Base-by-base conservation (phyloP, 2,888 invertebrate species). In the Nymphalis urticae region DNA sequence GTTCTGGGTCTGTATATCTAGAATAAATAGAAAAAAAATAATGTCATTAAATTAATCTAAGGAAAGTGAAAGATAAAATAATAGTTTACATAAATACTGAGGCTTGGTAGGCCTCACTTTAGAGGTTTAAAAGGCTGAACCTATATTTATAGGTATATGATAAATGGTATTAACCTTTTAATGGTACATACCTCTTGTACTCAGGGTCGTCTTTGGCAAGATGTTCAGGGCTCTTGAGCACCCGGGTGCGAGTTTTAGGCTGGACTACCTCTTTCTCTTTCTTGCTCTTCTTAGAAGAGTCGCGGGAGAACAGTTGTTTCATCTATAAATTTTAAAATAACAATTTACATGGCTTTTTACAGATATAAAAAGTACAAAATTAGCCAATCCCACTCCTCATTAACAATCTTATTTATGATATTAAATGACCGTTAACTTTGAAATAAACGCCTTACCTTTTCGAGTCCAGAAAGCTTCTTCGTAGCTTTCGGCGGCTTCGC, bases 261-360 rank as follows among this genome's bases (percentile, higher is more conserved):
- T 89, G 90, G 85, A 87, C 86, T 77, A 80, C 76, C 76, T 94
- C 94, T 84, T 94, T 94, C 85, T 94, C 94, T 88, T 94, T 94
- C 83, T 93, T 94, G 90, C 94, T 94, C 90, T 95, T 95, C 91
- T 95, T 95, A 68, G 94, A 94, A 89, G 93, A 93, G 85, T 94
- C 94, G 81, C 95, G 94, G 78, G 94, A 95, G 89, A 96, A 96
- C 78, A 96, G 92, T 85, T 96, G 96, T 82, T 96, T 96, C 76
- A 95, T 93, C 94, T 95, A 73, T 63, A 80, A 76, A 68, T 61
- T 48, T 65, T 13, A 48, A 48, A 61, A 54, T 19, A 53, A 48
- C 62, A 64, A 64, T n/a, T n/a, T n/a, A n/a, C 6, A 32, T 1
- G 27, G 27, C 6, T 32, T 32, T 32, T 32, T 32, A 32, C 27